These are phyloP conservation scores for Hoplodrina ambigua DNA, from an alignment of 2,888 invertebrate genomes.

Conservation along the genomic window DNA sequence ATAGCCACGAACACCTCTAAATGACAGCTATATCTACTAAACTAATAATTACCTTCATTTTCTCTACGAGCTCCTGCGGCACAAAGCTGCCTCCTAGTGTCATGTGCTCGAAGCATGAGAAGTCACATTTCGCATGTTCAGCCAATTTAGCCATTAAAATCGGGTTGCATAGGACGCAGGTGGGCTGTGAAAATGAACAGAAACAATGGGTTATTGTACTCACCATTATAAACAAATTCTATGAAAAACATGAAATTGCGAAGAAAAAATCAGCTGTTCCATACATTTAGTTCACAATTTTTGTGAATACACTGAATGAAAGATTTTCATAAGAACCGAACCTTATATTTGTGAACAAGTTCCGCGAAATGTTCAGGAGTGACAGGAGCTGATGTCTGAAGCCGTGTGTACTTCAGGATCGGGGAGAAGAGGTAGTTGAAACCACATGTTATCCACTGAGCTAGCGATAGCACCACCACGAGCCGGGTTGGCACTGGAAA, in stretches of 20 bases:
- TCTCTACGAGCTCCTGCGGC: constrained; percentile 36
- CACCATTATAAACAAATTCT: no score
- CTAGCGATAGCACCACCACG: constrained; percentile 68
- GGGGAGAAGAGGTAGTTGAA: constrained; percentile 66
- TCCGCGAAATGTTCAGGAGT: constrained; percentile 68
- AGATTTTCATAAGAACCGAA: no score
- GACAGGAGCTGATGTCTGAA: constrained; percentile 69
- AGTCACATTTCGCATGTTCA: constrained; percentile 44
- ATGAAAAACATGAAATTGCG: no score
- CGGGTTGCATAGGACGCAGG: constrained; percentile 32
- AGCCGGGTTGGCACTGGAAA: constrained; percentile 72
- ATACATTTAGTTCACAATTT: no score
- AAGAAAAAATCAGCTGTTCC: no score
- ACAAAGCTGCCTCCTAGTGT: constrained; percentile 52
- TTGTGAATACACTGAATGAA: constrained; percentile 22
- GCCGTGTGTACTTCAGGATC: constrained; percentile 69
- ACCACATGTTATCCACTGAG: constrained; percentile 77
- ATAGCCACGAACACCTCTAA: no score
- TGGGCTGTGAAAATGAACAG: constrained; percentile 35
- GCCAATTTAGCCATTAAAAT: constrained; percentile 44
- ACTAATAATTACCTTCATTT: constrained; percentile 59
- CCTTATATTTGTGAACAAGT: constrained; percentile 75
- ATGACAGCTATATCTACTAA: no score
- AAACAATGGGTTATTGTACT: no score
- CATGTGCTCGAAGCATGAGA: constrained; percentile 58